These are phyloP conservation scores for Noctilio leporinus DNA, from an alignment of 2,113 vertebrate genomes.

Conservation along the genomic window DNA sequence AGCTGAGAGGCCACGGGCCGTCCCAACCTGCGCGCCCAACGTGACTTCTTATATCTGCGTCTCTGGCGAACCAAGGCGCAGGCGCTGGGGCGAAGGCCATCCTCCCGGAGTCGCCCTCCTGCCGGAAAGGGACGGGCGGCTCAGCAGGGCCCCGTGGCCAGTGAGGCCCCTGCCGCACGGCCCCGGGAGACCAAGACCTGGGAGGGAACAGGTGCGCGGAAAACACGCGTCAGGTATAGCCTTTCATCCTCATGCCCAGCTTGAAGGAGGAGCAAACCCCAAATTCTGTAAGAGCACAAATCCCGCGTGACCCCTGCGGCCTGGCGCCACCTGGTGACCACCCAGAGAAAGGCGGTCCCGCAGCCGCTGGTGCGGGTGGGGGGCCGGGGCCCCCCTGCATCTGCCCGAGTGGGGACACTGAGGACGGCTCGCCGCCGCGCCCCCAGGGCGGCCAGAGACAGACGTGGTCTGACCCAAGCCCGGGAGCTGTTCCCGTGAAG, in stretches of 20 bases:
- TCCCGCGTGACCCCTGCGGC: too few species aligned
- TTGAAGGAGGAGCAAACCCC: background rate
- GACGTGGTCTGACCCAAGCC: too few species aligned
- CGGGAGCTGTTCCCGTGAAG: too few species aligned
- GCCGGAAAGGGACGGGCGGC: too few species aligned
- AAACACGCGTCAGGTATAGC: rapidly evolving
- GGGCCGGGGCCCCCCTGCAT: too few species aligned
- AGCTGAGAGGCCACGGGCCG: rapidly evolving
- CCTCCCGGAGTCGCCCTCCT: background rate
- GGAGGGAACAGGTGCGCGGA: rapidly evolving
- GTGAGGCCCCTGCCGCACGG: rapidly evolving
- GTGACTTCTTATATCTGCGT: rapidly evolving
- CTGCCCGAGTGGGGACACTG: too few species aligned
- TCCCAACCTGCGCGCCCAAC: background rate
- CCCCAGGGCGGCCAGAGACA: too few species aligned
- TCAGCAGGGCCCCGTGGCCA: too few species aligned
- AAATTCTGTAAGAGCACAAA: too few species aligned
- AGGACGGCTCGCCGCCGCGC: too few species aligned
- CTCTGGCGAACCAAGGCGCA: background rate
- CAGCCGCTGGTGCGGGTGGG: too few species aligned
- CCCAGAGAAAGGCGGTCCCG: background rate
- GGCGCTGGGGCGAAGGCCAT: background rate
- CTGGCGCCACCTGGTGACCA: conserved; percentile 78
- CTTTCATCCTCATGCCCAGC: background rate
- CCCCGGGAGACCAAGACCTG: background rate